Percentiles rank a stretch among this genome's conserved stretches.
Evolutionary conservation across 2,113 vertebrate species (phyloP).

Genomic region (Orycteropus afer): DNA sequence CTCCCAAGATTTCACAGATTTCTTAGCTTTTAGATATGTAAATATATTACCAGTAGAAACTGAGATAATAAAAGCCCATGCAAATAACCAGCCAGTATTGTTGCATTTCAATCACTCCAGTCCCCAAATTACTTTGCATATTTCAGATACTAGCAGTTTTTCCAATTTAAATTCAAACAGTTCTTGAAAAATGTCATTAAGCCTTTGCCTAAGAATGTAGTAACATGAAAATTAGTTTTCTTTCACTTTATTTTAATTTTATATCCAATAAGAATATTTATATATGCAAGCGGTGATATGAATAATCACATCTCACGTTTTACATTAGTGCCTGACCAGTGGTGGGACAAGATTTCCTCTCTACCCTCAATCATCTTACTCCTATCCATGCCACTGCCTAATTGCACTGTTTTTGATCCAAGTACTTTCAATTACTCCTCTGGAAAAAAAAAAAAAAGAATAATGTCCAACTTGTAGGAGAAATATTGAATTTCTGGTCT

Average conservation of each 20-base stretch:
- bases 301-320: slow-evolving; percentile 29
- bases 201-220: slow-evolving; percentile 36
- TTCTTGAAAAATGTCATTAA: slow-evolving; percentile 53
- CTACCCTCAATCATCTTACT: neutral
- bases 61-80: slow-evolving; percentile 51
- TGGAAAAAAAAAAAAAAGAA: neutral
- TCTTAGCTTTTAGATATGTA: slow-evolving; percentile 10
- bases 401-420: neutral
- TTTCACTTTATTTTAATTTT: slow-evolving; percentile 61
- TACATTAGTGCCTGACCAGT: neutral
- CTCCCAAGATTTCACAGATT: slow-evolving; percentile 33
- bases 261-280: slow-evolving; percentile 38
- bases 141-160: slow-evolving; percentile 54
- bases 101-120: slow-evolving; percentile 34
- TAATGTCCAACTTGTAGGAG: neutral
- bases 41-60: slow-evolving; percentile 51
- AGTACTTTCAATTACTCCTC: neutral
- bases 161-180: slow-evolving; percentile 52
- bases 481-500: neutral
- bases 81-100: slow-evolving; percentile 21
- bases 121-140: slow-evolving; percentile 13
- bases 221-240: slow-evolving; percentile 60
- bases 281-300: neutral
- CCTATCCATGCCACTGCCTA: neutral
- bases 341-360: neutral